Conservation (phyloP, 30 jellyfish, hydroid and myxozoan species). For the Hydractinia symbiolongicarpus region DNA sequence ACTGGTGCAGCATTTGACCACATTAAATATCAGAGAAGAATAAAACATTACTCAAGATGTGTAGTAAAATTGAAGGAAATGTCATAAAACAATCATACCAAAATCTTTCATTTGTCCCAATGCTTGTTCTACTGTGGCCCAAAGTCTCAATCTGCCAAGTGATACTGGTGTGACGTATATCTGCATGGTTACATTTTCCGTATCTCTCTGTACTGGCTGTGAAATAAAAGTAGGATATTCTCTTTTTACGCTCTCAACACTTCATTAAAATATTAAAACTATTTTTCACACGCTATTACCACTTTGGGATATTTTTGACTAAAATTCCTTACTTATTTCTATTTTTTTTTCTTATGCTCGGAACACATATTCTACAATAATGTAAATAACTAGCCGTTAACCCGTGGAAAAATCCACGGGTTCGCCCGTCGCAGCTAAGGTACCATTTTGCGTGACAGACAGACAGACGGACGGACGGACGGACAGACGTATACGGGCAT, state of each 20-base stretch:
- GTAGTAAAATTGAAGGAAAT: neutral
- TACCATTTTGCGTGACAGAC: no score
- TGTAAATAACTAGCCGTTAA: no score
- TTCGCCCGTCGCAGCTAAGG: no score
- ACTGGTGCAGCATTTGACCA: neutral
- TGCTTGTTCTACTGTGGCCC: constrained; percentile 92
- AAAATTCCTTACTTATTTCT: no score
- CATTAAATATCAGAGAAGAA: neutral
- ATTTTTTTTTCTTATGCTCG: no score
- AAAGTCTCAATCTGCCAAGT: constrained; percentile 77
- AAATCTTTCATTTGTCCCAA: constrained; percentile 56
- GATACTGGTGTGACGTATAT: constrained; percentile 79
- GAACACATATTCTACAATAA: no score
- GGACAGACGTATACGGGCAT: no score
- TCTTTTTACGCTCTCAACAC: neutral
- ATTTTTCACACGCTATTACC: no score
- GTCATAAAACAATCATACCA: constrained; percentile 28
- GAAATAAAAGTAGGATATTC: neutral
- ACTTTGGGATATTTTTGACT: no score
- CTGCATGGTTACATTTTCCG: constrained; percentile 34
- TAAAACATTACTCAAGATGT: neutral
- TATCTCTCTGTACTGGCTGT: constrained; percentile 60
- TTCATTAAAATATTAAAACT: no score
- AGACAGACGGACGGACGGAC: no score
- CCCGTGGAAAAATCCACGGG: no score